These are phyloP conservation scores for Chromis chromis DNA, from an alignment of 2,797 vertebrate species.

Conservation along the genomic window DNA sequence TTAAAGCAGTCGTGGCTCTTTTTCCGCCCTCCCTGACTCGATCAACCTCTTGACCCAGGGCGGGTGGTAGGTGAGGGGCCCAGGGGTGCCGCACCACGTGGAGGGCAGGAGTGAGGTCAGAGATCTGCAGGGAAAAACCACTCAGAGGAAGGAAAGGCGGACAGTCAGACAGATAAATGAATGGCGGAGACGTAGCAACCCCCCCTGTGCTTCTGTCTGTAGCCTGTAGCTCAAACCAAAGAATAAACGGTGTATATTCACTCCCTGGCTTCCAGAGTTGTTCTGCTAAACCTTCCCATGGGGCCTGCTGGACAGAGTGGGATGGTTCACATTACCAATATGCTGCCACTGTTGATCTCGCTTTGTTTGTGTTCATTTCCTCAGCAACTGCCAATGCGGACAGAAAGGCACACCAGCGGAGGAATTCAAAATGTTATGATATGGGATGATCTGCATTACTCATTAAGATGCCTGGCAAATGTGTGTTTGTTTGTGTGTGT, in stretches of 20 bases:
- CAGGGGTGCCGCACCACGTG: conserved; percentile 59
- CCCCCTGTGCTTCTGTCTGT: conserved; percentile 33
- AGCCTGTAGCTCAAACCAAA: conserved; percentile 45
- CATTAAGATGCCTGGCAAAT: conserved; percentile 71
- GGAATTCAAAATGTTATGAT: conserved; percentile 68
- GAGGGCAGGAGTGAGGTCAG: conserved; percentile 63
- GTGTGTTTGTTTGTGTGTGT: conserved; percentile 61
- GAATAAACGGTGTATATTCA: conserved; percentile 38
- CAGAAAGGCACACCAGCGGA: conserved; percentile 50
- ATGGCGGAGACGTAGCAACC: conserved; percentile 4
- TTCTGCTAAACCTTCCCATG: conserved; percentile 50
- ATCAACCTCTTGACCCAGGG: conserved; percentile 59
- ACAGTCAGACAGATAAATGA: conserved; percentile 40
- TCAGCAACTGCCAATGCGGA: conserved; percentile 43
- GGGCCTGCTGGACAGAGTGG: conserved; percentile 38
- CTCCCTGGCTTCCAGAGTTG: conserved; percentile 48
- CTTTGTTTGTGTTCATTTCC: conserved; percentile 66
- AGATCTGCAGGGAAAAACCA: conserved; percentile 56
- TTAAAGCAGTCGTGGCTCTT: conserved; percentile 62
- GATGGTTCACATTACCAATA: conserved; percentile 64
- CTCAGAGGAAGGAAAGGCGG: conserved; percentile 44
- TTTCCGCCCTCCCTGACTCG: conserved; percentile 58
- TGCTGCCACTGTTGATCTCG: conserved; percentile 60
- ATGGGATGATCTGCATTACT: conserved; percentile 68
- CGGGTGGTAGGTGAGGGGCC: conserved; percentile 53